Evolutionary conservation across 1,140 invertebrate species (phyloP).

Genomic region (Aphelinus certus): DNA sequence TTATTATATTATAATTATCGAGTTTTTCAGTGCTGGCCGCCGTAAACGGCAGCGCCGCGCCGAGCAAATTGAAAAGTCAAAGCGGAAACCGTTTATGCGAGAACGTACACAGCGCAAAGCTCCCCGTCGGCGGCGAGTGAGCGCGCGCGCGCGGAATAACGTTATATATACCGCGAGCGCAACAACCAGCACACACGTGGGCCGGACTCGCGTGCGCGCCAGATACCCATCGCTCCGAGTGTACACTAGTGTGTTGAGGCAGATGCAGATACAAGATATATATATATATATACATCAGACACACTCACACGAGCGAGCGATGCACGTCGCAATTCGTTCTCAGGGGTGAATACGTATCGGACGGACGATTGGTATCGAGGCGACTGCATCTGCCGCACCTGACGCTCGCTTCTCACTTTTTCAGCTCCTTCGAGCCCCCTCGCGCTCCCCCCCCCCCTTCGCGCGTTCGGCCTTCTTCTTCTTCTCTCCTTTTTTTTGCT

Average conservation of each 20-base stretch:
- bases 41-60: slow-evolving; percentile 3
- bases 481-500: slow-evolving; percentile 35
- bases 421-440: slow-evolving; percentile 30
- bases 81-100: slow-evolving; percentile 38
- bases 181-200: no score
- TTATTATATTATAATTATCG: slow-evolving; percentile 33
- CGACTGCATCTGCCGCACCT: slow-evolving; percentile 64
- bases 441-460: slow-evolving; percentile 25
- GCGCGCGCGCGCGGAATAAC: no score
- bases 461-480: slow-evolving; percentile 45
- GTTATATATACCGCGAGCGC: no score
- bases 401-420: slow-evolving; percentile 51
- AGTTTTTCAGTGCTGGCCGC: slow-evolving; percentile 19
- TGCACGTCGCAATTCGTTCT: not conserved
- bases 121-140: not conserved
- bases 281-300: slow-evolving; percentile 2
- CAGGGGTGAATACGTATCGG: slow-evolving; percentile 50
- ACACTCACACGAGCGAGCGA: slow-evolving; percentile 2
- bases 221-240: no score
- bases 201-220: no score
- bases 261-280: slow-evolving; percentile 41
- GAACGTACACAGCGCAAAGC: not conserved
- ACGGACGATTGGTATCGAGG: slow-evolving; percentile 62
- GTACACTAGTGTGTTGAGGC: slow-evolving; percentile 10
- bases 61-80: slow-evolving; percentile 40